Conservation (phyloP, 2,797 vertebrate species). For the Labeo calbasu region DNA sequence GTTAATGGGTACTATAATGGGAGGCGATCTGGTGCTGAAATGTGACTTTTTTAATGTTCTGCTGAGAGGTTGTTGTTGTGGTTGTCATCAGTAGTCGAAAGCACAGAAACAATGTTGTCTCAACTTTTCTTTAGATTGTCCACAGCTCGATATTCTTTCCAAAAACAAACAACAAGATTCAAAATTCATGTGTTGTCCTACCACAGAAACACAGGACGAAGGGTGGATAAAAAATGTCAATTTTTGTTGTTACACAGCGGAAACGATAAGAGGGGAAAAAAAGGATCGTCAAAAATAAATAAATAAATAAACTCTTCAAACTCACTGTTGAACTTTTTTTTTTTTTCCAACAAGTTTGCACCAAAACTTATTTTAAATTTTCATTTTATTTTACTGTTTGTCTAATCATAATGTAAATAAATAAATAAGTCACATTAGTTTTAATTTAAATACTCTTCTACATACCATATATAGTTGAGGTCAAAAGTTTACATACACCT, state of each 20-base stretch:
- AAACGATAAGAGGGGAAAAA: neutral
- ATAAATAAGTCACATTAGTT: no score
- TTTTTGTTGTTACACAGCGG: neutral
- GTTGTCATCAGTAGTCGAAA: neutral
- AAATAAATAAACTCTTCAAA: no score
- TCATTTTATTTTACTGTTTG: no score
- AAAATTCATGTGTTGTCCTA: neutral
- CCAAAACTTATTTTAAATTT: no score
- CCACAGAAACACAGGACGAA: neutral
- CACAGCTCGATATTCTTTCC: neutral
- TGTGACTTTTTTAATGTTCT: neutral
- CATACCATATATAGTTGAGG: no score
- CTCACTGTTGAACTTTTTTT: no score
- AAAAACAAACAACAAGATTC: neutral
- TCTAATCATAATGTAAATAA: no score
- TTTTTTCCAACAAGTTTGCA: no score
- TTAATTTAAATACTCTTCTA: no score
- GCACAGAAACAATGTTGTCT: neutral
- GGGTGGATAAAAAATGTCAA: neutral
- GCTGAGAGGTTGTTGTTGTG: neutral
- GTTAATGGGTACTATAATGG: constrained; percentile 2
- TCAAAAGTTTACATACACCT: no score
- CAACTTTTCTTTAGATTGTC: neutral
- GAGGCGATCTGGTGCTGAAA: neutral
- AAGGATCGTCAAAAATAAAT: neutral